Percentiles rank a stretch among this genome's conserved stretches.
These are phyloP conservation scores for Troides aeacus DNA, from an alignment of 2,888 invertebrate genomes.

Conservation along the genomic window DNA sequence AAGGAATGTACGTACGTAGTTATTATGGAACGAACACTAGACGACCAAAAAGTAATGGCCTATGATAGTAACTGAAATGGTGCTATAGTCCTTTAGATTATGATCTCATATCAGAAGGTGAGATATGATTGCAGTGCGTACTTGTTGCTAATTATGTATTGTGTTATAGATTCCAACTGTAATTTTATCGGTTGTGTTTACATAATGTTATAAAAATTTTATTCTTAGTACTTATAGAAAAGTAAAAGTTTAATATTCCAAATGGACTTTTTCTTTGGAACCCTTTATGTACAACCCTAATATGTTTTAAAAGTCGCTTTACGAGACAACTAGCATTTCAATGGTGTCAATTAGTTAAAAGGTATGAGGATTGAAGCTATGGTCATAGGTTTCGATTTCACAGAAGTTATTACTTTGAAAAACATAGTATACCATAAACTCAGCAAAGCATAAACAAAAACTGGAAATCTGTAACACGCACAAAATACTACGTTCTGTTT, in stretches of 20 bases:
- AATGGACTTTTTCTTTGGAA: conserved; percentile 38
- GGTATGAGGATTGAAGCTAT: too few relatives aligned
- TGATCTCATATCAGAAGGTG: conserved; percentile 76
- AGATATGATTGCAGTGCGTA: conserved; percentile 53
- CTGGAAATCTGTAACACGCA: too few relatives aligned
- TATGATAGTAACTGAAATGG: conserved; percentile 76
- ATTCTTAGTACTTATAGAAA: conserved; percentile 76
- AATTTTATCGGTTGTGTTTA: conserved; percentile 72
- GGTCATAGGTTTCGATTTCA: too few relatives aligned
- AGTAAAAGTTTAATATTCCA: conserved; percentile 63
- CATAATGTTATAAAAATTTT: conserved; percentile 65
- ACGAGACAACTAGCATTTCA: too few relatives aligned
- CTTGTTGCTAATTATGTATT: conserved; percentile 53
- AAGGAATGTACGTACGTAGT: conserved; percentile 34
- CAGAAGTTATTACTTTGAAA: too few relatives aligned
- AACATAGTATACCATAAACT: too few relatives aligned
- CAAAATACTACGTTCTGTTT: too few relatives aligned
- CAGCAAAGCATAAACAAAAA: too few relatives aligned
- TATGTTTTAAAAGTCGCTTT: not conserved
- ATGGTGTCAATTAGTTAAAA: too few relatives aligned
- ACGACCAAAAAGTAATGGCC: conserved; percentile 78
- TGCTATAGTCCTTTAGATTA: conserved; percentile 75
- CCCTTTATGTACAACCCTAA: not conserved
- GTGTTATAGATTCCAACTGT: conserved; percentile 57
- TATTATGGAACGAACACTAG: conserved; percentile 55